These are phyloP conservation scores for Nasonia longicornis DNA, from an alignment of 1,140 invertebrate species.

Conservation along the genomic window DNA sequence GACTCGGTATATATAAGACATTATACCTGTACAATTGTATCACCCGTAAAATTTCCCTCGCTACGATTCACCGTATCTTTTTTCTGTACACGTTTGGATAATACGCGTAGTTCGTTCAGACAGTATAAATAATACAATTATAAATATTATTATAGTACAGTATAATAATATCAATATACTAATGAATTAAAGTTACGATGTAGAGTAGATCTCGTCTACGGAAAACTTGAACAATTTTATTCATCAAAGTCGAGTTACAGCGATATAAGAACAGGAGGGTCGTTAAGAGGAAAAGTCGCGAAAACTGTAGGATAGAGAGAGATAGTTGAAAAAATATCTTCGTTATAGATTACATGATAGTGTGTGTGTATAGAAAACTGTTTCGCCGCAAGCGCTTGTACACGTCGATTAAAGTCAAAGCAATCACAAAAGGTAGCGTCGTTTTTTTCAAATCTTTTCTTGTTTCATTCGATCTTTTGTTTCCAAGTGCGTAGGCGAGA, in stretches of 20 bases:
- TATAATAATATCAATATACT: slow-evolving; percentile 20
- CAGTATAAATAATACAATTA: slow-evolving; percentile 26
- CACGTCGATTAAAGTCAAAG: slow-evolving; percentile 61
- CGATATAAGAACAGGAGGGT: slow-evolving; percentile 12
- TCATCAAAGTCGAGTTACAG: neutral
- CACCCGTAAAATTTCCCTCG: slow-evolving; percentile 22
- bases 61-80: neutral
- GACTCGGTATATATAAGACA: slow-evolving; percentile 9
- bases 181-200: slow-evolving; percentile 4
- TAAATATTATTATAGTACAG: slow-evolving; percentile 9
- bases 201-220: slow-evolving; percentile 18
- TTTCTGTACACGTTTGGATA: slow-evolving; percentile 23
- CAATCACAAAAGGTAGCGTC: slow-evolving; percentile 61
- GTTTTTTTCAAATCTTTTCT: slow-evolving; percentile 34
- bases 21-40: slow-evolving; percentile 38
- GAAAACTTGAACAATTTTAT: slow-evolving; percentile 34
- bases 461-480: neutral
- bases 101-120: neutral
- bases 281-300: neutral
- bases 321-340: slow-evolving; percentile 25
- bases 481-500: neutral
- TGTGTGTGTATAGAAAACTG: slow-evolving; percentile 7
- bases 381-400: slow-evolving; percentile 56
- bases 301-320: neutral
- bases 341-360: slow-evolving; percentile 1